Conservation (phyloP, 2,113 vertebrate genomes). For the Nycticryphes semicollaris region DNA sequence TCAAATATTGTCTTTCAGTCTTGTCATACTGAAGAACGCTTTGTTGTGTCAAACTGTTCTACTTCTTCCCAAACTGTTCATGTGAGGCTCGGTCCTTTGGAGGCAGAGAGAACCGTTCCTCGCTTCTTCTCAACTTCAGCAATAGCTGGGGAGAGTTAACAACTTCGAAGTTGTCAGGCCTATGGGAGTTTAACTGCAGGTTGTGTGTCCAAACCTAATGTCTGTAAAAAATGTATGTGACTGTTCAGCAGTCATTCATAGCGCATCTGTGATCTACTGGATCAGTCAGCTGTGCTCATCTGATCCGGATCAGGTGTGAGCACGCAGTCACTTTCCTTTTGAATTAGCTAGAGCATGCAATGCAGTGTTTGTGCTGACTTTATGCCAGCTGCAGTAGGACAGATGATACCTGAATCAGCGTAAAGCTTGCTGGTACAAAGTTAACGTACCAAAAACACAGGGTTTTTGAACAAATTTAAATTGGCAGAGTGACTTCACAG, state of each 20-base stretch:
- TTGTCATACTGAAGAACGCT: not conserved
- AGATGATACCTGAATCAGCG: conserved; percentile 69
- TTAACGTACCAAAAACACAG: conserved; percentile 45
- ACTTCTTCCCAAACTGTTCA: not conserved
- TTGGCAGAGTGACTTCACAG: conserved; percentile 24
- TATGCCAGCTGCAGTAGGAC: conserved; percentile 51
- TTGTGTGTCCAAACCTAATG: not conserved
- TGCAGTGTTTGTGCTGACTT: conserved; percentile 30
- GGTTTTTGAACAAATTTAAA: conserved; percentile 30
- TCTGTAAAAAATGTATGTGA: not conserved
- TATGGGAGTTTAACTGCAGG: not conserved
- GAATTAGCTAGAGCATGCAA: conserved; percentile 11
- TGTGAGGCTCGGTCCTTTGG: not conserved
- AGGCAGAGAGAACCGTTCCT: not conserved
- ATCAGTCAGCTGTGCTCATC: conserved; percentile 31
- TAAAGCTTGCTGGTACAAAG: conserved; percentile 56
- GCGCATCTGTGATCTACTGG: conserved; percentile 32
- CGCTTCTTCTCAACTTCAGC: not conserved
- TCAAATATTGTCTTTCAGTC: conserved; percentile 43
- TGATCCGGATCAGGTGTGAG: conserved; percentile 21
- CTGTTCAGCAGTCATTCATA: not conserved
- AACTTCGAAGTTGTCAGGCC: not conserved
- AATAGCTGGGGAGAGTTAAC: not conserved
- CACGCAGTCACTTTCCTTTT: conserved; percentile 10
- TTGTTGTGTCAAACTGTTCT: conserved; percentile 1